Percentiles rank a stretch among this genome's conserved stretches.
Evolutionary conservation across 2,113 vertebrate genomes (phyloP).

Genomic region (Agapornis roseicollis): DNA sequence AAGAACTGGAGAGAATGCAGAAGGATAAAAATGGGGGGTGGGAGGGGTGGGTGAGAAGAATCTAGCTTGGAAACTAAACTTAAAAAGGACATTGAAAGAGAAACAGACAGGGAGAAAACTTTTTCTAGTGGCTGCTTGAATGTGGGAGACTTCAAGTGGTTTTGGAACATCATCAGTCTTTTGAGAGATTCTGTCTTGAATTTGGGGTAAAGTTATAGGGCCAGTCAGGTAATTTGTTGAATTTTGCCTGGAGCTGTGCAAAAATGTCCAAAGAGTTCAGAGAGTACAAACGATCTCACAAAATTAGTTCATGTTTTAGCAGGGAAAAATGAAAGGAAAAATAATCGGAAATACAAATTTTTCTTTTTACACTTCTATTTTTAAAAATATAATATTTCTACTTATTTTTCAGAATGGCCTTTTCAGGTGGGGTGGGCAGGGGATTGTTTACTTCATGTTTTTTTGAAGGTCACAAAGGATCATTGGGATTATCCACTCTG

Average conservation of each 20-base stretch:
- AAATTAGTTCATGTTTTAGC: neutral
- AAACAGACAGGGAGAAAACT: neutral
- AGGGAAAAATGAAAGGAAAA: neutral
- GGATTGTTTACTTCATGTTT: neutral
- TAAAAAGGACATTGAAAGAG: neutral
- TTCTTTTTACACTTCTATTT: neutral
- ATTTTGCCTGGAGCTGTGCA: neutral
- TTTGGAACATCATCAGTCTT: slow-evolving; percentile 13
- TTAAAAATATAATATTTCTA: neutral
- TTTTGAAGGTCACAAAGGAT: neutral
- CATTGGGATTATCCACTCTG: neutral
- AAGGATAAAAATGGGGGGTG: neutral
- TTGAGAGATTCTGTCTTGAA: neutral
- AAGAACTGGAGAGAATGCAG: neutral
- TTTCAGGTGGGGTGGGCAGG: neutral
- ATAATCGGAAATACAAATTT: neutral
- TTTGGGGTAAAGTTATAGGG: neutral
- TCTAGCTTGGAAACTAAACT: neutral
- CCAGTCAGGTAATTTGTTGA: neutral
- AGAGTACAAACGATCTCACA: neutral
- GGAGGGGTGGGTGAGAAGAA: neutral
- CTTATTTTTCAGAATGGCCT: neutral
- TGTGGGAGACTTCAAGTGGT: neutral
- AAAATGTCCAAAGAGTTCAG: neutral
- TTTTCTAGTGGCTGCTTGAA: neutral